Conservation (phyloP, 1,140 invertebrate genomes). For the Amphibalanus amphitrite region DNA sequence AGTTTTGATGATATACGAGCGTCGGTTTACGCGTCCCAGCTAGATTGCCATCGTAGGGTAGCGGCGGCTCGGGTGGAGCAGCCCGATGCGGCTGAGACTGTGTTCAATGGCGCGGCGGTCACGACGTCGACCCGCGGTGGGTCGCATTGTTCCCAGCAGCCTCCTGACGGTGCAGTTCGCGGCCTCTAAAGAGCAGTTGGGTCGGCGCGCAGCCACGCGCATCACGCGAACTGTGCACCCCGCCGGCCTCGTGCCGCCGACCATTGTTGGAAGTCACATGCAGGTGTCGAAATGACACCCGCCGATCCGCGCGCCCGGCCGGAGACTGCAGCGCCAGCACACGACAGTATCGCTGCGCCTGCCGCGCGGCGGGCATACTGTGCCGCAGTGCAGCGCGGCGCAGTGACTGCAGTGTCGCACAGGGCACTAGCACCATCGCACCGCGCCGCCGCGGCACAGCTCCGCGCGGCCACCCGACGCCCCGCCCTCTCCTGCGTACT, state of each 20-base stretch:
- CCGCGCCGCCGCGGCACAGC: no score
- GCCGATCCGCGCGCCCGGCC: no score
- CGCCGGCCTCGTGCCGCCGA: background rate
- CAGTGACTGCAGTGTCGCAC: background rate
- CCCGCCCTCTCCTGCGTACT: no score
- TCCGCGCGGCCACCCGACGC: no score
- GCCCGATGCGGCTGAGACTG: background rate
- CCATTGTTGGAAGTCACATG: background rate
- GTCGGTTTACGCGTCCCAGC: no score
- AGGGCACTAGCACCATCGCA: background rate
- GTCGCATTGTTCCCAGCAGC: background rate
- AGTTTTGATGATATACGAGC: no score
- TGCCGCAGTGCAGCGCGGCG: background rate
- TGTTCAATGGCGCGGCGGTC: background rate
- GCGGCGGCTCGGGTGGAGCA: no score
- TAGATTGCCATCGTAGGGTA: no score
- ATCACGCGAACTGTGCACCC: background rate
- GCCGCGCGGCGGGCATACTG: background rate
- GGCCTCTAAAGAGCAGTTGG: background rate
- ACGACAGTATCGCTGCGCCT: background rate
- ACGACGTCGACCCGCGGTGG: background rate
- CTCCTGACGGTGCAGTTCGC: background rate
- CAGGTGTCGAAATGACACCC: background rate
- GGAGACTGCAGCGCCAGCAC: background rate
- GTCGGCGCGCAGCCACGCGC: background rate